phyloP scores from a whole-genome alignment of 2,113 vertebrate genomes.

The Ia io region DNA sequence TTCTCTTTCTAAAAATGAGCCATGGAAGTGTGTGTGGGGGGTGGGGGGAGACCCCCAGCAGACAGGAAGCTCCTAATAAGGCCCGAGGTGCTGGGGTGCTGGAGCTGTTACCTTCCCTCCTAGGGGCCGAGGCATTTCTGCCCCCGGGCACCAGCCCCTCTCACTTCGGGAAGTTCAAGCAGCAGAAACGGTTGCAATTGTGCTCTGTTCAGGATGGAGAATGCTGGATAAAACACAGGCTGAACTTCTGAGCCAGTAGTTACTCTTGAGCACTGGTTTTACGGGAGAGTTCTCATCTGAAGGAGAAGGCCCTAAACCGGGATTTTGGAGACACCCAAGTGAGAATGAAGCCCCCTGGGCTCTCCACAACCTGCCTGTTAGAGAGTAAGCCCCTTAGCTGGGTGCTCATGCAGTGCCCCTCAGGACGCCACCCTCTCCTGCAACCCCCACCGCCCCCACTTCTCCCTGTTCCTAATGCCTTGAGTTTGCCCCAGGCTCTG shows the following conservation, averaged over 20 bases:
- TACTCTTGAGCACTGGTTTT: neutral
- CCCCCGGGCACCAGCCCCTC: neutral
- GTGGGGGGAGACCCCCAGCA: neutral
- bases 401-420: neutral
- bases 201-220: neutral
- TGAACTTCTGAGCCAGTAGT: neutral
- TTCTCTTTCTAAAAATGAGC: neutral
- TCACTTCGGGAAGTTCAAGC: neutral
- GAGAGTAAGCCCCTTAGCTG: neutral
- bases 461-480: too few species aligned
- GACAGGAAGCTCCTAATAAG: neutral
- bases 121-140: neutral
- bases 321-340: neutral
- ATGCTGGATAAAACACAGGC: neutral
- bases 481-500: neutral
- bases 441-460: accelerated
- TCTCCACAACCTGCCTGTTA: neutral
- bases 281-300: neutral
- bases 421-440: neutral
- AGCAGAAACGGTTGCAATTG: neutral
- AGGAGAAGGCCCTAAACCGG: neutral
- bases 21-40: neutral
- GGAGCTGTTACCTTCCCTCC: too few species aligned
- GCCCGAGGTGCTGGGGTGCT: neutral
- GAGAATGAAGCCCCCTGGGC: neutral